Conservation (phyloP, 2,797 vertebrate species). For the Sitta carolinensis region DNA sequence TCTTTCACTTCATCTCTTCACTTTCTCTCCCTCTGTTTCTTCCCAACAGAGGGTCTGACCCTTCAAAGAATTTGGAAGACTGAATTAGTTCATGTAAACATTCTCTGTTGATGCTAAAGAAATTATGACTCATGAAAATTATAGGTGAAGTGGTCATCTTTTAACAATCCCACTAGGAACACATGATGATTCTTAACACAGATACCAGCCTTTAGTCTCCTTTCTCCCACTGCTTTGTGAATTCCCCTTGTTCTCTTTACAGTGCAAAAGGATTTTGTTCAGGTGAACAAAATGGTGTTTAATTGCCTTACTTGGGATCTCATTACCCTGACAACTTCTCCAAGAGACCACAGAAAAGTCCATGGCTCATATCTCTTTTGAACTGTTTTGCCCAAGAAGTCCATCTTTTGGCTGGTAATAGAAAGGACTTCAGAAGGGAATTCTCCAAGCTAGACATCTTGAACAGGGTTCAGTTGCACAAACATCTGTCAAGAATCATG, state of each 20-base stretch:
- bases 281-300: not conserved
- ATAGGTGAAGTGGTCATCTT: not conserved
- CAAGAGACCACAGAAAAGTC: not conserved
- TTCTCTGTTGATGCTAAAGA: not conserved
- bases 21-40: not conserved
- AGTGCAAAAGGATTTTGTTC: not conserved
- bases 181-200: not conserved
- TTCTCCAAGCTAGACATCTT: not conserved
- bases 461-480: not conserved
- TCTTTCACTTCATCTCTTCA: not conserved
- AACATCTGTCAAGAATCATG: not conserved
- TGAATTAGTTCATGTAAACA: not conserved
- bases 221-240: not conserved
- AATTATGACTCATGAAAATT: not conserved
- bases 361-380: not conserved
- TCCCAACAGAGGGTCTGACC: not conserved
- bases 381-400: not conserved
- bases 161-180: not conserved
- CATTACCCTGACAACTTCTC: not conserved
- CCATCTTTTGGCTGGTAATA: not conserved
- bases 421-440: not conserved
- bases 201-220: not conserved
- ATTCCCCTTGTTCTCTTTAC: not conserved
- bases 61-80: not conserved
- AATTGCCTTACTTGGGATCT: not conserved